phyloP scores from a whole-genome alignment of 2,113 vertebrate genomes.

The Pongo pygmaeus region DNA sequence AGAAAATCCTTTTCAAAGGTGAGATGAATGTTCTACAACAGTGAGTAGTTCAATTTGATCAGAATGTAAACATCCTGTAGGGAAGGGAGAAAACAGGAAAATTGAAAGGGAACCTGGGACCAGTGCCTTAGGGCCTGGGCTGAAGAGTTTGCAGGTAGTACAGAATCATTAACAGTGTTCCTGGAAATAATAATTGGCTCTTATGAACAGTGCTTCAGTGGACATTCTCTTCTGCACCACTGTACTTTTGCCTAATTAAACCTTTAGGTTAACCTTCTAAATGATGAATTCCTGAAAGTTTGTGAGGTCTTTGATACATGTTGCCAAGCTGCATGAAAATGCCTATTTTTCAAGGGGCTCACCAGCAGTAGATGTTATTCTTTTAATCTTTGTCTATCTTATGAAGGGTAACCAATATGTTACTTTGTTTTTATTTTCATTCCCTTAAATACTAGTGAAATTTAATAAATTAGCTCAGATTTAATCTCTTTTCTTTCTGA shows the following conservation, averaged over 20 bases:
- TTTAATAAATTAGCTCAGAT: background rate
- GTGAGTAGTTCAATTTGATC: background rate
- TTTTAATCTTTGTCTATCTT: background rate
- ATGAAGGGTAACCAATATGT: background rate
- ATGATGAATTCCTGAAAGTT: background rate
- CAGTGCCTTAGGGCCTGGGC: no score
- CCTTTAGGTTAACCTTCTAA: background rate
- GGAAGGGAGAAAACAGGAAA: background rate
- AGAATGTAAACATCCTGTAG: background rate
- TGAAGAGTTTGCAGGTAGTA: no score
- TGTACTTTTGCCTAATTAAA: background rate
- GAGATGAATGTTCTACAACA: background rate
- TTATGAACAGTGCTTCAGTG: background rate
- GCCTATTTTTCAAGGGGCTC: background rate
- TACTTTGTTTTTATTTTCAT: background rate
- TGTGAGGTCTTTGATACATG: no score
- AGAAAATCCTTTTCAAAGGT: background rate
- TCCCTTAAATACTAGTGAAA: background rate
- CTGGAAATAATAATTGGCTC: background rate
- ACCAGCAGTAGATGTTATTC: background rate
- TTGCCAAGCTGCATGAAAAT: background rate
- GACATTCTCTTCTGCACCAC: background rate
- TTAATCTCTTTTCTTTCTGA: background rate
- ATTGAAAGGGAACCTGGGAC: background rate
- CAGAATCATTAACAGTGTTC: background rate